Conservation (phyloP, 2,797 vertebrate genomes). For the Girardinus metallicus region DNA sequence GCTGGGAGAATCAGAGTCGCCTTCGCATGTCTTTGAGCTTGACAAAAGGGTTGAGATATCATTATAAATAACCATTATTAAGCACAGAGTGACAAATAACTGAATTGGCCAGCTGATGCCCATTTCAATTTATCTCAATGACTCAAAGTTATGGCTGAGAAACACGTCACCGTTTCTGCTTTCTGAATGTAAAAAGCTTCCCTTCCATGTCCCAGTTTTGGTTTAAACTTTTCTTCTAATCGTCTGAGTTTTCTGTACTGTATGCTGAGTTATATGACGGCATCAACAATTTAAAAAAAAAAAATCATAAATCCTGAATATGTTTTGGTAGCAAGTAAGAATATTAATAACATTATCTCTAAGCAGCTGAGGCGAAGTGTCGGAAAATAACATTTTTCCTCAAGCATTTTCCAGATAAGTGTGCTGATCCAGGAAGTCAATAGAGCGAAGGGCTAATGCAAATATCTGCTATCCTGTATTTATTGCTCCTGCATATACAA, state of each 20-base stretch:
- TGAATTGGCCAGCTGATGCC: background rate
- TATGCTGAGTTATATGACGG: background rate
- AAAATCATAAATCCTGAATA: background rate
- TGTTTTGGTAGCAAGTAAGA: background rate
- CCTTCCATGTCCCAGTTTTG: background rate
- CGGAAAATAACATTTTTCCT: background rate
- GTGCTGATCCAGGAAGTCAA: background rate
- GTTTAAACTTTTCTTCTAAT: background rate
- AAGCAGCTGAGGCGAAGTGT: background rate
- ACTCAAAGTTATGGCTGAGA: background rate
- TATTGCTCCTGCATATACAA: background rate
- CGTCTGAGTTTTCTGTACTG: background rate
- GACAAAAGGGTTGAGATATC: background rate
- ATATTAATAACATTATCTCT: background rate
- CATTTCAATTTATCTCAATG: background rate
- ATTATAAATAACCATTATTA: background rate
- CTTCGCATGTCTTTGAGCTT: background rate
- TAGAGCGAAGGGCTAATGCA: background rate
- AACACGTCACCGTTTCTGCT: background rate
- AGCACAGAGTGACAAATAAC: background rate
- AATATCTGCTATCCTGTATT: background rate
- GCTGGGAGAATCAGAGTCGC: background rate
- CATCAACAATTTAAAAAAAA: too few species aligned
- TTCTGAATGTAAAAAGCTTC: too few species aligned
- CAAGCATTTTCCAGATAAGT: background rate